Base-by-base conservation (phyloP, 2,888 invertebrate species). In the Chloromyia formosa region DNA sequence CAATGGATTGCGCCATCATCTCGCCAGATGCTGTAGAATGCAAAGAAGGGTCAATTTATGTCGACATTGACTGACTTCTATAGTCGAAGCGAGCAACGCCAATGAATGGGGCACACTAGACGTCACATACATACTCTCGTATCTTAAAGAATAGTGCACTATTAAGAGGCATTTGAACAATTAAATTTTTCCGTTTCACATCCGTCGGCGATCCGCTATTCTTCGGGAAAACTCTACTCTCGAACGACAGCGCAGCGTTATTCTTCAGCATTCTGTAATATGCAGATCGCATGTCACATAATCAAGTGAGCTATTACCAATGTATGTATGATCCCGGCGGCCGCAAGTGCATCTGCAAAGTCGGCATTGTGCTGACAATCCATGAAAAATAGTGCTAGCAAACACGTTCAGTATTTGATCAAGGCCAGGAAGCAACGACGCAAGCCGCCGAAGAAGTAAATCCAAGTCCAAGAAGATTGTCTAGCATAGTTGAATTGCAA, bases 161-260 rank as follows among this genome's bases (percentile, higher is more conserved):
- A 49, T 49, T 16, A 40, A 64, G 66, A 72, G 49, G 45, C 72
- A 72, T 68, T 69, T 54, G 60, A 75, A 75, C 69, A 75, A 75
- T 75, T 75, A 75, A 75, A 74, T 74, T 73, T 75, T 74, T 75
- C 75, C 75, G 62, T 75, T 69, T 75, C 75, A 74, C 68, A 73
- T 75, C 75, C 75, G 74, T 60, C 60, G 23, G 61, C 69, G 73
- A 54, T 74, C 75, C 75, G 75, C 73, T 75, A 75, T 74, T 69
- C 53, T 16, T 35, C 27, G 27, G 27, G 27, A 35, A 35, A 35
- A 35, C 2, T 35, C 3, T 35, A 35, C 27, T 2, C 27, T 35
- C 27, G 7, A 4, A 35, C 3, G 27, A 35, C 7, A 2, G 27
- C 2, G 7, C 27, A 54, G 27, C 10, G 18, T 45, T 12, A 66